phyloP scores from a whole-genome alignment of 1,140 invertebrate species.

The Uloborus diversus region DNA sequence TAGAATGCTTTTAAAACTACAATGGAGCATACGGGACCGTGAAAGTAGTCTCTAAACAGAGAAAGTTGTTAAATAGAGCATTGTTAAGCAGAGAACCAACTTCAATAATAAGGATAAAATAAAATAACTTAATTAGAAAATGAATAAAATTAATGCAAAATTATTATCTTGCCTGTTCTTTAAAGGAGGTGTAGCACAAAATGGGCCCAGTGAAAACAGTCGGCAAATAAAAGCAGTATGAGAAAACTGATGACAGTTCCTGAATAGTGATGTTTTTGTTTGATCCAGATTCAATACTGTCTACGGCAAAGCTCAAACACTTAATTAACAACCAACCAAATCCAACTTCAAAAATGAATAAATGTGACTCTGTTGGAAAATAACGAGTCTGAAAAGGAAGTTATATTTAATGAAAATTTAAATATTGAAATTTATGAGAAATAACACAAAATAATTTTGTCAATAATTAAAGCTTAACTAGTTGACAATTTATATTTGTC shows the following conservation, averaged over 20 bases:
- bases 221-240: slow-evolving; percentile 59
- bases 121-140: background rate
- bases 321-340: slow-evolving; percentile 58
- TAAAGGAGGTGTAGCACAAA: slow-evolving; percentile 43
- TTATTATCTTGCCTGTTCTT: slow-evolving; percentile 24
- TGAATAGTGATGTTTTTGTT: background rate
- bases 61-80: background rate
- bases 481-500: no score
- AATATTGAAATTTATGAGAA: background rate
- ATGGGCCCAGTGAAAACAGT: slow-evolving; percentile 59
- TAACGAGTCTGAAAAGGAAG: background rate
- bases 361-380: background rate
- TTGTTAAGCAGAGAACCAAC: background rate
- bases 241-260: slow-evolving; percentile 14
- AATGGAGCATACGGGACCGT: background rate
- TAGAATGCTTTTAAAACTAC: background rate
- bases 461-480: no score
- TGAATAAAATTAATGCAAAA: background rate
- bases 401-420: background rate
- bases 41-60: no score
- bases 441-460: background rate
- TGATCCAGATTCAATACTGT: slow-evolving; percentile 30
- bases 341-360: slow-evolving; percentile 58
- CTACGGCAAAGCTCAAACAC: slow-evolving; percentile 58
- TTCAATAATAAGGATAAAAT: background rate